Percentiles rank a stretch among this genome's conserved stretches.
Evolutionary conservation across 2,888 invertebrate species (phyloP).

Genomic region (Clusia tigrina): DNA sequence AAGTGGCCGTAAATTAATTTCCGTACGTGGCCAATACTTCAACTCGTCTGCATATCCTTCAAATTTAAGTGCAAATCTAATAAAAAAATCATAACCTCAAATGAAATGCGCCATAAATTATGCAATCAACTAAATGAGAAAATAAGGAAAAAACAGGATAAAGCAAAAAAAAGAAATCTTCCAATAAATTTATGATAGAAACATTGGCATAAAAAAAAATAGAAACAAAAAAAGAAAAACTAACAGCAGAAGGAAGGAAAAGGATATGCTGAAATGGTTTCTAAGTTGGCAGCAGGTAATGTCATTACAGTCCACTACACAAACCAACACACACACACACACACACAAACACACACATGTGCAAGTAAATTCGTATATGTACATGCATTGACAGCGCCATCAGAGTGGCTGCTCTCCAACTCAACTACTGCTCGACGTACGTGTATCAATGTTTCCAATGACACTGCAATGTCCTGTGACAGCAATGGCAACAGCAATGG

Average conservation of each 20-base stretch:
- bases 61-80: not conserved
- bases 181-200: not conserved
- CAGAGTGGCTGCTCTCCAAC: no score
- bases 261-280: not conserved
- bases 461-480: constrained; percentile 4
- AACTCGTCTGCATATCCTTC: no score
- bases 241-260: no score
- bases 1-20: no score
- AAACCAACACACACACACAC: not conserved
- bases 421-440: no score
- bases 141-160: not conserved
- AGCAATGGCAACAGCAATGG: not conserved
- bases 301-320: constrained; percentile 4
- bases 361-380: not conserved
- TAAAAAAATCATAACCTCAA: not conserved
- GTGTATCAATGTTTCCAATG: not conserved
- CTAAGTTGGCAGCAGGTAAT: not conserved
- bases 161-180: not conserved
- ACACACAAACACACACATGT: not conserved
- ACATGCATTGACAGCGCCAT: no score
- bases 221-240: no score
- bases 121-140: not conserved
- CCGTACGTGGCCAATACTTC: no score
- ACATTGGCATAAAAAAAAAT: no score
- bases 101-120: constrained; percentile 1